Conservation (phyloP, 2,888 invertebrate genomes). For the Drosophila rubida region DNA sequence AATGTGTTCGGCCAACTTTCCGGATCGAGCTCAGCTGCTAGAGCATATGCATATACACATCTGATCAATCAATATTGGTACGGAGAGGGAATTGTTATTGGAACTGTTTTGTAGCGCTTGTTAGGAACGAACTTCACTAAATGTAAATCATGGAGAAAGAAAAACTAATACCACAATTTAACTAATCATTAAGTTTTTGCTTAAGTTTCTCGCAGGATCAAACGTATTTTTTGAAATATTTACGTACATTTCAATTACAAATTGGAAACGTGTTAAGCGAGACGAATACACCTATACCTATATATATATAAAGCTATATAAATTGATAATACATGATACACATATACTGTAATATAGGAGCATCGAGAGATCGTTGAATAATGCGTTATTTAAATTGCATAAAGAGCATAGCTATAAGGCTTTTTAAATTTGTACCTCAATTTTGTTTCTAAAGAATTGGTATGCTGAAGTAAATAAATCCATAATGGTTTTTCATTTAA, state of each 20-base stretch:
- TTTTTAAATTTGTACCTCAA: constrained; percentile 78
- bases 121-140: constrained; percentile 22
- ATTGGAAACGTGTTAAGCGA: constrained; percentile 46
- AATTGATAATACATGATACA: constrained; percentile 14
- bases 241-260: constrained; percentile 59
- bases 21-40: constrained; percentile 89
- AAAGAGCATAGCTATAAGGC: constrained; percentile 71
- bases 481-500: constrained; percentile 61
- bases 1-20: constrained; percentile 92
- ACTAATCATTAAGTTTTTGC: constrained; percentile 45
- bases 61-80: constrained; percentile 39
- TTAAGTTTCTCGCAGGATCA: constrained; percentile 39
- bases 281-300: constrained; percentile 13
- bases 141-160: neutral
- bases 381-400: constrained; percentile 72
- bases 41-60: constrained; percentile 94
- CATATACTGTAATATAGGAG: constrained; percentile 44
- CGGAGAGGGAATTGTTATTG: constrained; percentile 43
- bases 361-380: constrained; percentile 63
- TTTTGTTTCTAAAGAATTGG: constrained; percentile 68
- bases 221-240: constrained; percentile 70
- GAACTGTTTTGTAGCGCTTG: constrained; percentile 35
- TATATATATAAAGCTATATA: constrained; percentile 17
- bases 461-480: constrained; percentile 76
- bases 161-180: constrained; percentile 25